Base-by-base conservation (phyloP, 2,797 vertebrate species). In the Chiroxiphia lanceolata region DNA sequence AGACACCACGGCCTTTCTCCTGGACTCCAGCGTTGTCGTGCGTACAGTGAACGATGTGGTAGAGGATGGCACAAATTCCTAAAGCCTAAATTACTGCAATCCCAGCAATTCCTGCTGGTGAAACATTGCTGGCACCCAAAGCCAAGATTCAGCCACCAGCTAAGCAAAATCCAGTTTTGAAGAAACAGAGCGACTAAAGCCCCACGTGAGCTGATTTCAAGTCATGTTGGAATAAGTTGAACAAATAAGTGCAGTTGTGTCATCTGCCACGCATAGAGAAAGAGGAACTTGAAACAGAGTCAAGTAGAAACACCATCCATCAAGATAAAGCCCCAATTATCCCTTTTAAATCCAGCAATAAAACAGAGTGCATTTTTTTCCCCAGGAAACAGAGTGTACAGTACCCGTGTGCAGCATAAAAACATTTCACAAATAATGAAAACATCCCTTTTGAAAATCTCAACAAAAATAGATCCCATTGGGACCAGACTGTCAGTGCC, bases 371-470 rank as follows among this genome's bases (percentile, higher is more conserved):
- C 95, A 91, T 90, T 93, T 88, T 94, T 79, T 63, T 42, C 5
- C 27, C 94, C 93, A 96, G 94, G 94, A 97, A 97, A 94, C 83
- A 86, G 96, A 97, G 83, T 95, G 83, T 95, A 93, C 93, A 96
- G 85, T 93, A 96, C 85, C 91, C 60, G 23, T 93, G 74, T 92
- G 90, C 93, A 97, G 95, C 91, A 97, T 89, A 96, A 80, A 97
- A 97, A 95, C 95, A 87, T 96, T 94, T 97, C 90, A 96, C 82
- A 92, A 94, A 94, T 96, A 97, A 95, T 83, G 90, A 90, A 97
- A 97, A 92, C 85, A 96, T 95, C 85, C 92, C 91, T 97, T 96
- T 94, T 95, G 95, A 96, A 97, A 95, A 93, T 87, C 89, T 93
- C 91, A 96, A 96, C 91, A 94, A 92, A 96, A 96, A 95, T 47